Evolutionary conservation across 2,888 invertebrate genomes (phyloP), one percentile per base, ranked within the genome.

Genomic region (Rhagonycha fulva): DNA sequence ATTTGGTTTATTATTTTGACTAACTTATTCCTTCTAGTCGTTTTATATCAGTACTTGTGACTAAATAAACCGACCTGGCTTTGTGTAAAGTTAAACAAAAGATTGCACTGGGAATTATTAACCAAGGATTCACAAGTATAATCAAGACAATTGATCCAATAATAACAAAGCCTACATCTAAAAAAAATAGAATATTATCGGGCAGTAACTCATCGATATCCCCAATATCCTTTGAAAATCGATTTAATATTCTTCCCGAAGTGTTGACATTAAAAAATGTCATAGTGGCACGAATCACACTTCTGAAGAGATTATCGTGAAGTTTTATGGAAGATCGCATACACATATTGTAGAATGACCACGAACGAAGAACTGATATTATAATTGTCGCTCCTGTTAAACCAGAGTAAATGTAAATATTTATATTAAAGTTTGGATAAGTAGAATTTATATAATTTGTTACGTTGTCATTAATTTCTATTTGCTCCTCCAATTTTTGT

Each of bases 201-300:
- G 92, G 92, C 75, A 93, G 81, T 11, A 92, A 87, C 82, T 93
- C 93, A 82, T 93, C 93, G 0, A 93, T 91, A 0, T 92, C 90
- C 0, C 92, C 96, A 90, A 96, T 94, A 83, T 97, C 97, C 87
- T 97, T 97, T 0, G 96, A 94, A 88, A 97, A 97, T 24, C 97
- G 89, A 88, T 97, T 97, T 66, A 97, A 89, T 81, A 97, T 94
- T 67, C 94, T 89, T 0, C 94, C 94, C 0, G 94, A 93, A 0
- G 96, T 94, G 87, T 97, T 97, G 4, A 92, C 92, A 85, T 96
- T 96, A 88, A 97, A 98, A 89, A 98, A 98, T 23, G 92, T 89
- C 92, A 96, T 94, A 0, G 94, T 93, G 0, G 96, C 94, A 14
- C 94, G 90, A 3, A 96, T 93, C 19, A 98, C 92, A 30, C 93